These are phyloP conservation scores for Volucella bombylans DNA, from an alignment of 2,888 invertebrate genomes.

Conservation along the genomic window DNA sequence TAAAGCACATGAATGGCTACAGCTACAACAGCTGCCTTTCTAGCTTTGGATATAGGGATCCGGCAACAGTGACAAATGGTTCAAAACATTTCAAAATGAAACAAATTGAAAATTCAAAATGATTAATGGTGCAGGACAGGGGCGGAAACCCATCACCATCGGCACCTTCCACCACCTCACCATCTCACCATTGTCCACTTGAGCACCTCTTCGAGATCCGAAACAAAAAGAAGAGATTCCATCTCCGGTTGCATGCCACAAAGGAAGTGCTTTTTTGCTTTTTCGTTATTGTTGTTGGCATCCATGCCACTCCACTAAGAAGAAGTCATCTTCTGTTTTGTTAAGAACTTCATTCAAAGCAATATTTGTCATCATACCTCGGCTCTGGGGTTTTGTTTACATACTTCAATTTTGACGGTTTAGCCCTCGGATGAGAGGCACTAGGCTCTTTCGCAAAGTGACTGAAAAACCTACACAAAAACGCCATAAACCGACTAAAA, in stretches of 20 bases:
- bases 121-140: slow-evolving; percentile 57
- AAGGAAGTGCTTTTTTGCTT: slow-evolving; percentile 20
- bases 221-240: not conserved
- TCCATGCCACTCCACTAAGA: not conserved
- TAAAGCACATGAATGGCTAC: slow-evolving; percentile 11
- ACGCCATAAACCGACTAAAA: not conserved
- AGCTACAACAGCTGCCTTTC: not conserved
- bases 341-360: slow-evolving; percentile 46
- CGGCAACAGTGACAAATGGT: slow-evolving; percentile 58
- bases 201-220: not conserved
- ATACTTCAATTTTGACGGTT: slow-evolving; percentile 53
- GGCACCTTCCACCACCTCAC: not conserved
- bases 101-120: slow-evolving; percentile 72
- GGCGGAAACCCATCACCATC: not conserved
- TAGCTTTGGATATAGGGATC: not conserved
- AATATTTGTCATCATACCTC: slow-evolving; percentile 45
- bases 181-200: not conserved
- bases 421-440: slow-evolving; percentile 28
- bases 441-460: no score
- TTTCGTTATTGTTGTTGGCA: not conserved
- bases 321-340: slow-evolving; percentile 47
- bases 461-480: slow-evolving; percentile 2
- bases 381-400: slow-evolving; percentile 63
- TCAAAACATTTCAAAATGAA: slow-evolving; percentile 61
- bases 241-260: slow-evolving; percentile 7